Percentiles rank a stretch among this genome's conserved stretches.
These are phyloP conservation scores for Melopsittacus undulatus DNA, from an alignment of 2,797 vertebrate genomes.

Conservation along the genomic window DNA sequence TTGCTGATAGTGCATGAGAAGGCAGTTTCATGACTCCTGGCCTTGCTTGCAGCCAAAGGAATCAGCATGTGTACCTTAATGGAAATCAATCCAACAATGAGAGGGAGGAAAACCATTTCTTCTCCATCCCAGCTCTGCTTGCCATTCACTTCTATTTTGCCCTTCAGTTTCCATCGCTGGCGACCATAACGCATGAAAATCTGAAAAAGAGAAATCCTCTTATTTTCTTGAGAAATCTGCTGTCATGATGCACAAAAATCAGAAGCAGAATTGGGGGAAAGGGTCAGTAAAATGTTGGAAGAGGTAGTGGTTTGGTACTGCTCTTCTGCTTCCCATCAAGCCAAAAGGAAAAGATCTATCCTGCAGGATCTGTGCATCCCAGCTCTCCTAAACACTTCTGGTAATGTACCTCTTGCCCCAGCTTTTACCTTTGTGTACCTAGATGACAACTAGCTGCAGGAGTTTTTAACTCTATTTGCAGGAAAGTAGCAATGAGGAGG, in stretches of 20 bases:
- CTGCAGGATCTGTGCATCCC: background rate
- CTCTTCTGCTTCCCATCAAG: accelerated
- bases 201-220: constrained; percentile 65
- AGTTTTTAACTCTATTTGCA: background rate
- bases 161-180: constrained; percentile 97
- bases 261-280: background rate
- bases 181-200: constrained; percentile 98
- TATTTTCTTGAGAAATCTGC: background rate
- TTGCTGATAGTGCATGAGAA: background rate
- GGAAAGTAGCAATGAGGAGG: accelerated
- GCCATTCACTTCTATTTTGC: constrained; percentile 94
- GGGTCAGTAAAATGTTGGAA: background rate
- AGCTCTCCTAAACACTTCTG: background rate
- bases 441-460: background rate
- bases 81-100: constrained; percentile 92
- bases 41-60: background rate
- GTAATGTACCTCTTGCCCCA: background rate
- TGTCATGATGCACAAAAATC: background rate
- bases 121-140: constrained; percentile 98
- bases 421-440: background rate
- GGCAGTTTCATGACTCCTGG: background rate
- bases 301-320: background rate
- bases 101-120: constrained; percentile 92
- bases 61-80: constrained; percentile 86
- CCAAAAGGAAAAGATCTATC: background rate